Evolutionary conservation across 2,797 vertebrate species (phyloP), one percentile per base, ranked within the genome.

Genomic region (Pseudochromis fuscus): DNA sequence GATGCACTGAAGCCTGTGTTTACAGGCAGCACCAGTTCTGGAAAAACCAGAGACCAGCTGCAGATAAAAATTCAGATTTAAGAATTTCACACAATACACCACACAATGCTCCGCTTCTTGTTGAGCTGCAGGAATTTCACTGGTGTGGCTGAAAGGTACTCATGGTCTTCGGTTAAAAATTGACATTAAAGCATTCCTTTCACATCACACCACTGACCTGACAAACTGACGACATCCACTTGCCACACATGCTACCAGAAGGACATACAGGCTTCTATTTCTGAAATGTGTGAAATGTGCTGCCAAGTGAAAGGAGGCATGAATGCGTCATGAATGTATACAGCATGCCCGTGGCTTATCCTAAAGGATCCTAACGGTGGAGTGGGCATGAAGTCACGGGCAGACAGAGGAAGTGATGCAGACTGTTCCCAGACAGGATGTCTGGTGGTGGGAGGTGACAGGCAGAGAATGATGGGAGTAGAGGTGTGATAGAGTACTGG

Each of bases 381-480:
- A 74, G 44, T 7, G 66, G 40, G 53, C 68, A 73, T 50, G 52
- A 79, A 89, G 82, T 83, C 75, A 84, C 7, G 45, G 81, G 79
- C 81, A 70, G 74, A 79, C 75, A 44, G 75, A 71, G 84, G 89
- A 89, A 91, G 83, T 74, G 25, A 61, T 59, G 78, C 76, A 78
- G 87, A 82, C 88, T 81, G 82, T 67, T 87, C 78, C 71, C 75
- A 91, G 90, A 91, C 84, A 85, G 85, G 80, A 88, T 82, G 89
- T 89, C 86, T 87, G 89, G 76, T 76, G 72, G 87, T 87, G 84
- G 89, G 90, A 89, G 84, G 85, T 87, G 89, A 83, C 82, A 89
- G 85, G 86, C 81, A 57, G 87, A 79, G 86, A 88, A 79, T 21
- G 83, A 84, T 84, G 86, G 73, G 80, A 77, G 86, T 67, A 67